phyloP scores from a whole-genome alignment of 1,140 invertebrate species.

The Hypsibius dujardini region DNA sequence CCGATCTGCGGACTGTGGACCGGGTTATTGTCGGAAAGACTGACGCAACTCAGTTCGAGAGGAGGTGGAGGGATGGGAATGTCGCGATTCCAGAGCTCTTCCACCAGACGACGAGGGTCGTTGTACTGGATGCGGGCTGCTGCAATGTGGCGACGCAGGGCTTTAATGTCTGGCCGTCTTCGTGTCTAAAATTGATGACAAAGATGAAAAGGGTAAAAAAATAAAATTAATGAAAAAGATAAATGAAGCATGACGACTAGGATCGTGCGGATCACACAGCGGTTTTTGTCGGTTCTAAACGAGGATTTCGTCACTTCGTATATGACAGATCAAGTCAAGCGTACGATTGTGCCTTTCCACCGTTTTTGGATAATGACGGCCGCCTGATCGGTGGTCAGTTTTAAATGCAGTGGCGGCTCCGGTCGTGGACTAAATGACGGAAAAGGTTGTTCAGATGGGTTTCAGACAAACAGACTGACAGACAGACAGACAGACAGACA shows the following conservation, averaged over 20 bases:
- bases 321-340: not conserved
- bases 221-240: too few relatives aligned
- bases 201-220: too few relatives aligned
- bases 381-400: not conserved
- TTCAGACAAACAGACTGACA: too few relatives aligned
- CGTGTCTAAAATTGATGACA: conserved; percentile 9
- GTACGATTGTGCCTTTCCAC: conserved; percentile 11
- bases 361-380: conserved; percentile 5
- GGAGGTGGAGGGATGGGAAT: too few relatives aligned
- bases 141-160: not conserved
- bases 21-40: too few relatives aligned
- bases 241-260: too few relatives aligned
- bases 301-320: not conserved
- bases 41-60: too few relatives aligned
- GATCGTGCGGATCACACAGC: too few relatives aligned
- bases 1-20: too few relatives aligned
- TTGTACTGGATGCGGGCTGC: not conserved
- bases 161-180: conserved; percentile 2
- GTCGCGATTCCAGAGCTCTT: not conserved
- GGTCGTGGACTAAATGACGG: not conserved
- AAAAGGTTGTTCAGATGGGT: conserved; percentile 9
- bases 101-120: not conserved
- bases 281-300: too few relatives aligned
- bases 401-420: not conserved
- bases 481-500: too few relatives aligned